These are phyloP conservation scores for Limnothrissa miodon DNA, from an alignment of 2,113 vertebrate species.

Conservation along the genomic window DNA sequence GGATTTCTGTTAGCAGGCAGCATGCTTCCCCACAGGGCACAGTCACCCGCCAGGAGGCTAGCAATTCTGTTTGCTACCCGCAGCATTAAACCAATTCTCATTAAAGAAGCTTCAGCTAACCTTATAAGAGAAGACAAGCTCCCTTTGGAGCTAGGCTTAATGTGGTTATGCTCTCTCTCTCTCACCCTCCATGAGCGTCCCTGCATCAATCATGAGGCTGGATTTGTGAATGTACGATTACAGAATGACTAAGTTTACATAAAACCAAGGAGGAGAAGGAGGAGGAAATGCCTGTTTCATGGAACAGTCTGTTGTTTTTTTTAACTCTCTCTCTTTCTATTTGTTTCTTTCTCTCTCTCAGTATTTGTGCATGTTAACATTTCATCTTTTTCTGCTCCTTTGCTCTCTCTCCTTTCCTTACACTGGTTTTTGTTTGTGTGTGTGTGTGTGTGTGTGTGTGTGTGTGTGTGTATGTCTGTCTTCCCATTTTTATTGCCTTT, in stretches of 20 bases:
- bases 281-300: background rate
- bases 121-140: background rate
- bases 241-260: background rate
- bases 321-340: background rate
- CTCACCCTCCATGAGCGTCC: background rate
- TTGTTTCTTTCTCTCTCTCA: conserved; percentile 22
- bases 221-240: background rate
- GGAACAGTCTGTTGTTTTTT: background rate
- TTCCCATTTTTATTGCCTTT: background rate
- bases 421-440: background rate
- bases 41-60: background rate
- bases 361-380: conserved; percentile 14
- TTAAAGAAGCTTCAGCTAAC: background rate
- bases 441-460: background rate
- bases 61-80: conserved; percentile 1
- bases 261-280: background rate
- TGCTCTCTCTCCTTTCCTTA: conserved; percentile 20
- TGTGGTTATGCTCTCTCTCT: background rate
- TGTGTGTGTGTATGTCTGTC: background rate
- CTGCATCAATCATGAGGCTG: background rate
- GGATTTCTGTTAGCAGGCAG: background rate
- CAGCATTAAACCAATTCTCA: background rate
- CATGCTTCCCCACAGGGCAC: background rate
- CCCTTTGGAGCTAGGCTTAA: background rate
- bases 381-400: background rate